Percentiles rank a stretch among this genome's conserved stretches.
Evolutionary conservation across 2,113 vertebrate species (phyloP).

Genomic region (Apeltes quadracus): DNA sequence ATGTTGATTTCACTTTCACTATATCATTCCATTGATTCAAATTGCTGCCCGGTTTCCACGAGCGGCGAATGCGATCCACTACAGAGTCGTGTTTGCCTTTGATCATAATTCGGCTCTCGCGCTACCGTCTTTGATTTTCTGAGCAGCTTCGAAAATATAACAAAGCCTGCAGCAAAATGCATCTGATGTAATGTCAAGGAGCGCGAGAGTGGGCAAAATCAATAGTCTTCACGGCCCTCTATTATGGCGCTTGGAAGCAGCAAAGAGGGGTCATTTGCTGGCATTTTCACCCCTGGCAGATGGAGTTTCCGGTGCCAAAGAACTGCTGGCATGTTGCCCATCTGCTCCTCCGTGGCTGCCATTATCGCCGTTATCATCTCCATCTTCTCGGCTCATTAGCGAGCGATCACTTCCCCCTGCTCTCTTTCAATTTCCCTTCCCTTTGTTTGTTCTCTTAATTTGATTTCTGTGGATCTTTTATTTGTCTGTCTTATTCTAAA

Average conservation of each 20-base stretch:
- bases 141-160: constrained; percentile 61
- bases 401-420: constrained; percentile 38
- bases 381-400: constrained; percentile 59
- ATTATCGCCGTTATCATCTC: constrained; percentile 64
- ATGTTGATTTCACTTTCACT: constrained; percentile 37
- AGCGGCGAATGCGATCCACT: constrained; percentile 34
- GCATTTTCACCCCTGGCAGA: constrained; percentile 66
- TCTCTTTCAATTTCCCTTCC: constrained; percentile 28
- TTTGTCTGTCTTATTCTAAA: constrained; percentile 21
- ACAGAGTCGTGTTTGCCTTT: constrained; percentile 61
- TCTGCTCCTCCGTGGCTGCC: constrained; percentile 52
- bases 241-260: constrained; percentile 59
- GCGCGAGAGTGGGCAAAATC: constrained; percentile 71
- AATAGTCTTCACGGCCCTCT: constrained; percentile 69
- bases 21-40: constrained; percentile 52
- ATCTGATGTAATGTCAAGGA: constrained; percentile 73
- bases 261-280: constrained; percentile 66
- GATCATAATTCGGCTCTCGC: constrained; percentile 63
- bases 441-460: constrained; percentile 35
- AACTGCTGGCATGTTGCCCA: constrained; percentile 64
- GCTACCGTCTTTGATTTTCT: constrained; percentile 59
- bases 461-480: constrained; percentile 17
- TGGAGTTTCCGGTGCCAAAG: constrained; percentile 67
- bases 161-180: constrained; percentile 69
- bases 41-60: constrained; percentile 32